phyloP scores from a whole-genome alignment of 2,797 vertebrate species.

The Botia almorhae region DNA sequence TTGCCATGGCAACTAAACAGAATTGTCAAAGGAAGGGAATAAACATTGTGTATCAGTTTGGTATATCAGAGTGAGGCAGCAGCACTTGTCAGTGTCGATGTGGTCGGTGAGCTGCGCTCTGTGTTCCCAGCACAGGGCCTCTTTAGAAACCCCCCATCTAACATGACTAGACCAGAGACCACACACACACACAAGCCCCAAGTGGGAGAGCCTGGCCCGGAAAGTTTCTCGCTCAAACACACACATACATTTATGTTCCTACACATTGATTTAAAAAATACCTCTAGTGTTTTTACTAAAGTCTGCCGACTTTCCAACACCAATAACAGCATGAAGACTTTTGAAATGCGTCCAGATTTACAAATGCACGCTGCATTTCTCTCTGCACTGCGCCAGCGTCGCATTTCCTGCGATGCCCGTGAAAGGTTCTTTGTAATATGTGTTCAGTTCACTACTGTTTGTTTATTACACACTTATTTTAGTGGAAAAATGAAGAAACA shows the following conservation, averaged over 20 bases:
- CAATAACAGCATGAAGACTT: background rate
- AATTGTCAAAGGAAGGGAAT: conserved; percentile 11
- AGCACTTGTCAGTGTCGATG: conserved; percentile 28
- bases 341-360: background rate
- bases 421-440: conserved; percentile 15
- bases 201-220: conserved; percentile 32
- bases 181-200: conserved; percentile 48
- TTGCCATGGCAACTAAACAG: background rate
- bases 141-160: conserved; percentile 69
- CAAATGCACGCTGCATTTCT: background rate
- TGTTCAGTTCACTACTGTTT: background rate
- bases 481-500: background rate
- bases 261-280: conserved; percentile 41
- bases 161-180: conserved; percentile 70
- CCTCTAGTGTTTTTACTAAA: background rate
- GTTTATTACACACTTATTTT: background rate
- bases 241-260: conserved; percentile 49
- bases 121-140: conserved; percentile 61
- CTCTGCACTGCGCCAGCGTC: conserved; percentile 14
- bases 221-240: background rate
- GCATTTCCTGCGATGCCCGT: conserved; percentile 19
- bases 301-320: background rate
- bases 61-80: conserved; percentile 30
- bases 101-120: conserved; percentile 35
- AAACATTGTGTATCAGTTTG: conserved; percentile 9